Percentiles rank a stretch among this genome's conserved stretches.
These are phyloP conservation scores for Uromys caudimaculatus DNA, from an alignment of 2,797 vertebrate species.

Conservation along the genomic window DNA sequence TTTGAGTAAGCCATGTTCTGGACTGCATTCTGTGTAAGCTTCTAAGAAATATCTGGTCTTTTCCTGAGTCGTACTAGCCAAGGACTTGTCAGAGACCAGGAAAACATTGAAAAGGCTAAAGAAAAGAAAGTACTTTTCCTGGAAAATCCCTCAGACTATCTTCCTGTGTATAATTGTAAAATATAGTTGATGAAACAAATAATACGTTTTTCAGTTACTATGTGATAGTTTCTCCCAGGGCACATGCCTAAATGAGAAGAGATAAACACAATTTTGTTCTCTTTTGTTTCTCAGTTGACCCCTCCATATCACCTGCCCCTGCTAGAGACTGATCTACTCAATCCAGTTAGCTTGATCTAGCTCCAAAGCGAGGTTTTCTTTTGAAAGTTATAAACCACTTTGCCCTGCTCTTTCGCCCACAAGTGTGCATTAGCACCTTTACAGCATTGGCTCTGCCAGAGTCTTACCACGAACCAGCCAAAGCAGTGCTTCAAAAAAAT, in stretches of 20 bases:
- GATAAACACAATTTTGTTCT: not conserved
- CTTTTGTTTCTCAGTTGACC: constrained; percentile 26
- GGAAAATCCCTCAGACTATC: not conserved
- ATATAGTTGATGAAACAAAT: constrained; percentile 24
- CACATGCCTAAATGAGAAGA: constrained; percentile 21
- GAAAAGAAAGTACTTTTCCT: constrained; percentile 26
- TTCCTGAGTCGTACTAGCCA: not conserved
- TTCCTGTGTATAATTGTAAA: constrained; percentile 48
- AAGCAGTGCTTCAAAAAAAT: not conserved
- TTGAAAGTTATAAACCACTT: not conserved
- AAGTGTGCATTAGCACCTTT: constrained; percentile 19
- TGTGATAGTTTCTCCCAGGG: constrained; percentile 6
- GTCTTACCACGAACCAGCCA: not conserved
- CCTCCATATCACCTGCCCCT: not conserved
- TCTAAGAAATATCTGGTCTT: constrained; percentile 2
- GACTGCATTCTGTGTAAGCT: not conserved
- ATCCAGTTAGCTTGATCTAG: not conserved
- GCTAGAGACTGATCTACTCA: not conserved
- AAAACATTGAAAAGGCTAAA: constrained; percentile 24
- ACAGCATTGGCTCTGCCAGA: constrained; percentile 5
- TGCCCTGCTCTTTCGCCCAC: not conserved
- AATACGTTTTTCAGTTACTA: constrained; percentile 8
- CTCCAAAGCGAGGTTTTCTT: not conserved
- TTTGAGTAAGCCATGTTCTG: not conserved
- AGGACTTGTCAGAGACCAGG: not conserved